A percentile compares a stretch with the other conserved stretches of the same genome.
phyloP scores from a whole-genome alignment of 2,113 vertebrate species.

The Tapirus terrestris region DNA sequence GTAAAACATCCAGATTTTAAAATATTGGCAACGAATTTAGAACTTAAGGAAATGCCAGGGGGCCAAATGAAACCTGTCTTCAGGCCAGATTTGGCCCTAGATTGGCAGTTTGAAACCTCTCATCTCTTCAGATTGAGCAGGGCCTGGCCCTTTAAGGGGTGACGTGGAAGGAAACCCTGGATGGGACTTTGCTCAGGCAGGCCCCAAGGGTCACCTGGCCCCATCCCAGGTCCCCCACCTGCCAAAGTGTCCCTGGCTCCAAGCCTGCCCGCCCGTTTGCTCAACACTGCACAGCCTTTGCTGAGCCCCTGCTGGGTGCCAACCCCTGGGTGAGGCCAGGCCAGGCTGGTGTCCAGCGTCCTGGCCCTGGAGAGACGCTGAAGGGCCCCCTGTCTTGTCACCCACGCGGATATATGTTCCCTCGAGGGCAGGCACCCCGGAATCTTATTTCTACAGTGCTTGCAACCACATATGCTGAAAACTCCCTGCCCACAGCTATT shows the following conservation, averaged over 20 bases:
- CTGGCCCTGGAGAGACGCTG: not conserved
- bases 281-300: not conserved
- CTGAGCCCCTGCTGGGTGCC: not conserved
- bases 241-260: not conserved
- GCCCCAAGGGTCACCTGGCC: not conserved
- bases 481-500: not conserved
- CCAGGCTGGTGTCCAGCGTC: not conserved
- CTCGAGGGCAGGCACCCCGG: not conserved
- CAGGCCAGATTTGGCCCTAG: not conserved
- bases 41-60: not conserved
- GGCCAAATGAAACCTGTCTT: not conserved
- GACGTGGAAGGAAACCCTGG: not conserved
- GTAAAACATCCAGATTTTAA: not conserved
- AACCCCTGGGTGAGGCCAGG: not conserved
- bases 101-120: not conserved
- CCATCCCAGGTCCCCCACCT: not conserved
- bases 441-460: not conserved
- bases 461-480: not conserved
- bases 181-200: not conserved
- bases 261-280: not conserved
- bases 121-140: not conserved
- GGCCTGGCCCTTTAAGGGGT: not conserved
- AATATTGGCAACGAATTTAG: not conserved
- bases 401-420: fast-evolving
- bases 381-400: not conserved